These are phyloP conservation scores for Mesocricetus auratus DNA, from an alignment of 2,113 vertebrate genomes.

Conservation along the genomic window DNA sequence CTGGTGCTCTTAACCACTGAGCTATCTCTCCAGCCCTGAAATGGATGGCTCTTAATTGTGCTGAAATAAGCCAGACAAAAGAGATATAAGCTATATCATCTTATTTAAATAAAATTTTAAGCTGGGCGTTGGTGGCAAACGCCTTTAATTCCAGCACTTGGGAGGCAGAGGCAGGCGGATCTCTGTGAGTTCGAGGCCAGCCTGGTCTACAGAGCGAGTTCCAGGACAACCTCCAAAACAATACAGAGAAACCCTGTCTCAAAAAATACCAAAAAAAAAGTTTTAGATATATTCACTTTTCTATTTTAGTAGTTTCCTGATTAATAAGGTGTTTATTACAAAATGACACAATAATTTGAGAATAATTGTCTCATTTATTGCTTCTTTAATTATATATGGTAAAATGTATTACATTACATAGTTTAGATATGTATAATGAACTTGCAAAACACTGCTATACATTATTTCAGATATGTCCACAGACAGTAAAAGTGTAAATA, in stretches of 20 bases:
- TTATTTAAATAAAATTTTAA: background rate
- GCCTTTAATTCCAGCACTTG: no score
- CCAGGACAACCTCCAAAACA: no score
- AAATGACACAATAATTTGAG: background rate
- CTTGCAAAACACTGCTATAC: background rate
- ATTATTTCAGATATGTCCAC: background rate
- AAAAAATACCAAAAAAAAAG: no score
- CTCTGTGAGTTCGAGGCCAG: no score
- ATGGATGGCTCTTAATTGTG: background rate
- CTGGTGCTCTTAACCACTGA: no score
- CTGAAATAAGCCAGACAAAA: slow-evolving; percentile 1
- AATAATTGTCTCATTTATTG: background rate
- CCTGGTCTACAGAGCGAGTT: no score
- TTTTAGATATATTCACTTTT: background rate
- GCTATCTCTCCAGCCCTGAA: no score
- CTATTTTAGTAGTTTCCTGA: background rate
- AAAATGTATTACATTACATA: background rate
- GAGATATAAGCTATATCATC: background rate
- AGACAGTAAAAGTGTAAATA: background rate
- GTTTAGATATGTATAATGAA: background rate
- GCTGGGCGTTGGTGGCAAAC: no score
- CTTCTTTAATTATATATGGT: background rate
- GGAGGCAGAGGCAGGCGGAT: no score
- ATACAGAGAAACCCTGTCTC: no score
- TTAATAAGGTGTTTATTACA: background rate